Percentiles rank a stretch among this genome's conserved stretches.
These are phyloP conservation scores for Coptodon bakossiorum DNA, from an alignment of 2,113 vertebrate genomes.

Conservation along the genomic window DNA sequence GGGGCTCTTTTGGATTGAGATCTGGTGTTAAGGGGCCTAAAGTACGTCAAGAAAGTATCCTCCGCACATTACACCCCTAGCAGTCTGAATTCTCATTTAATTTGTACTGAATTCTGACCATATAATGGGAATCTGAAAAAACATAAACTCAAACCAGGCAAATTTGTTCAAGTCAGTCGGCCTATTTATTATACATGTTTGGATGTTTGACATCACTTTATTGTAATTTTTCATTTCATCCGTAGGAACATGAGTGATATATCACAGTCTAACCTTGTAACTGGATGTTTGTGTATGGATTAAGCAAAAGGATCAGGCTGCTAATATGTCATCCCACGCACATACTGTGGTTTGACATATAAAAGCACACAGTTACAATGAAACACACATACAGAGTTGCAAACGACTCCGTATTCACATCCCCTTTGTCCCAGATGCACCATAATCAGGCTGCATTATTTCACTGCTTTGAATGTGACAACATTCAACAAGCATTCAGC, in stretches of 20 bases:
- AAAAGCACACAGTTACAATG: not conserved
- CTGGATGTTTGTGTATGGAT: not conserved
- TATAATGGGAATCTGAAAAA: not conserved
- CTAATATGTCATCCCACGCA: not conserved
- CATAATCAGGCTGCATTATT: constrained; percentile 40
- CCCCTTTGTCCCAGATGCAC: constrained; percentile 24
- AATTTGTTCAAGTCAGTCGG: not conserved
- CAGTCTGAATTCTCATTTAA: not conserved
- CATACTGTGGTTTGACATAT: not conserved
- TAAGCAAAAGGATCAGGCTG: not conserved
- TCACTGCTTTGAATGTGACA: not conserved
- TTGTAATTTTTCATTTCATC: not conserved
- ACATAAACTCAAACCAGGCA: not conserved
- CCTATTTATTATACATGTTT: not conserved
- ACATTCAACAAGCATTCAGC: not conserved
- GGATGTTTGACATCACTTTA: not conserved
- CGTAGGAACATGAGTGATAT: not conserved
- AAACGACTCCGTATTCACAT: not conserved
- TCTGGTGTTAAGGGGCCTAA: not conserved
- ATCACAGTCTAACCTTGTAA: not conserved
- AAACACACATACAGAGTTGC: not conserved
- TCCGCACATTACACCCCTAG: fast-evolving
- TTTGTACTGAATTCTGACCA: not conserved
- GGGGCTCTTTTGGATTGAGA: not conserved
- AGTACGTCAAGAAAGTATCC: not conserved